Evolutionary conservation across 1,140 invertebrate genomes (phyloP).

Genomic region (Hypothenemus hampei): DNA sequence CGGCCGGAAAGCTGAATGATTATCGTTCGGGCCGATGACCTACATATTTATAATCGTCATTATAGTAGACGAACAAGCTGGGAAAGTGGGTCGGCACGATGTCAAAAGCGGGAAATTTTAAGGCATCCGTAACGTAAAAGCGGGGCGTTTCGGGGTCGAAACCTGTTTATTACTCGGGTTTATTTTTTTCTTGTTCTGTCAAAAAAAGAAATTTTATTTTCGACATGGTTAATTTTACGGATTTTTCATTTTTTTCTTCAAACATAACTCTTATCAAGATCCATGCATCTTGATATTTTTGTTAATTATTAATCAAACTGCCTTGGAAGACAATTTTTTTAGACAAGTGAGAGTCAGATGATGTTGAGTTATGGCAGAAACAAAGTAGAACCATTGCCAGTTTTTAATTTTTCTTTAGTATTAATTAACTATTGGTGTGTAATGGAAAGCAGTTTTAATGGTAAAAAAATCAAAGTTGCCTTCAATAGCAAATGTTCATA

Average conservation of each 20-base stretch:
- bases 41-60: slow-evolving; percentile 17
- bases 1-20: slow-evolving; percentile 1
- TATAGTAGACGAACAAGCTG: too few species aligned
- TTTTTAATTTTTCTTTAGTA: too few species aligned
- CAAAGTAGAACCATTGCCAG: too few species aligned
- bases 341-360: neutral
- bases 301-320: neutral
- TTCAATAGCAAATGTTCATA: too few species aligned
- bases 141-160: slow-evolving; percentile 17
- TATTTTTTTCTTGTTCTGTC: slow-evolving; percentile 7
- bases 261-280: neutral
- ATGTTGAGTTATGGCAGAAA: too few species aligned
- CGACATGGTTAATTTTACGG: neutral
- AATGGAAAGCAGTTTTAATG: too few species aligned
- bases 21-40: slow-evolving; percentile 21
- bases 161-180: too few species aligned
- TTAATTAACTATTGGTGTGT: too few species aligned
- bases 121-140: slow-evolving; percentile 18
- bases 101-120: slow-evolving; percentile 14
- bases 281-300: neutral
- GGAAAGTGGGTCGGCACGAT: slow-evolving; percentile 17
- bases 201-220: neutral
- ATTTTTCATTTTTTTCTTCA: neutral
- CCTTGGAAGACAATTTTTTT: neutral
- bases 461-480: too few species aligned